A percentile compares a stretch with the other conserved stretches of the same genome.
Evolutionary conservation across 2,113 vertebrate genomes (phyloP).

Genomic region (Turnix velox): DNA sequence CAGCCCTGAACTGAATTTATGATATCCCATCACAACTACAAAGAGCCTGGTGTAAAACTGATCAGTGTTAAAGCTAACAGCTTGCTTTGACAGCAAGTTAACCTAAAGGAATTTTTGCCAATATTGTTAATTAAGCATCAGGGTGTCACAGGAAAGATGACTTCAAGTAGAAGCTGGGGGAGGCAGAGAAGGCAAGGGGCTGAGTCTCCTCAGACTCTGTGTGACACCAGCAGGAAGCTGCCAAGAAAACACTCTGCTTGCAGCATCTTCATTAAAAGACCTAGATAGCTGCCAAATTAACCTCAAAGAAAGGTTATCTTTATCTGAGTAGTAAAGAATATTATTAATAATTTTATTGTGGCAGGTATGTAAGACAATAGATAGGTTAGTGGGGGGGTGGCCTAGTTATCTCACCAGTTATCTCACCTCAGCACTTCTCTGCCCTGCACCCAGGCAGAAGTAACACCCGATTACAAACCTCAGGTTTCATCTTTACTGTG

Average conservation of each 20-base stretch:
- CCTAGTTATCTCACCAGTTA: neutral
- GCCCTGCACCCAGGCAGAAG: neutral
- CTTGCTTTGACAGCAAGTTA: neutral
- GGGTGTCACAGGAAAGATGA: rapidly evolving
- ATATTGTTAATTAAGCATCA: neutral
- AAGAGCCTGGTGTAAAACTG: neutral
- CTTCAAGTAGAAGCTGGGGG: neutral
- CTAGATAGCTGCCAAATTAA: conserved; percentile 12
- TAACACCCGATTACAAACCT: neutral
- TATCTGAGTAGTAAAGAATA: conserved; percentile 7
- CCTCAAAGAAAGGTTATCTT: conserved; percentile 16
- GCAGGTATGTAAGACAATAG: neutral
- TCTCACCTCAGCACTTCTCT: neutral
- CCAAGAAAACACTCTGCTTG: neutral
- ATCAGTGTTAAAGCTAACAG: neutral
- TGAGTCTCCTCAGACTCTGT: neutral
- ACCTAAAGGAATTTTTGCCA: neutral
- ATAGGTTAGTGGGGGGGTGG: neutral
- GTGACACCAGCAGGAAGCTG: neutral
- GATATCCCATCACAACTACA: neutral
- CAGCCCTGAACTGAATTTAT: neutral
- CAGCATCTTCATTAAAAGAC: neutral
- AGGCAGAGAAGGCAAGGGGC: rapidly evolving
- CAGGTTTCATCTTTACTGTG: neutral
- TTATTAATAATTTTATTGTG: conserved; percentile 29